Percentiles rank a stretch among this genome's conserved stretches.
Evolutionary conservation across 2,113 vertebrate species (phyloP).

Genomic region (Bostrychus sinensis): DNA sequence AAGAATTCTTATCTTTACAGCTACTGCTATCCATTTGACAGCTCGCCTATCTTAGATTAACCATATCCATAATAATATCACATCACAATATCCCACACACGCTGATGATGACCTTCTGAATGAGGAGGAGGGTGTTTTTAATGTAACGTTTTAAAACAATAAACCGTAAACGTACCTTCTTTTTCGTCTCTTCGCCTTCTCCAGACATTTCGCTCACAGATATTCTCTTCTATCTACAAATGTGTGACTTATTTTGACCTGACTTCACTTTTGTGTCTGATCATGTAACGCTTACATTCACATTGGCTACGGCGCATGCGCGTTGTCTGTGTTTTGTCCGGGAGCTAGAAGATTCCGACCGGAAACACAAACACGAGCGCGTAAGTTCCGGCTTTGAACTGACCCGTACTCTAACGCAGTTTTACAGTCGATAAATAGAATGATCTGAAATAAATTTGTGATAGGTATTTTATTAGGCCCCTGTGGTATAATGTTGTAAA

Average conservation of each 20-base stretch:
- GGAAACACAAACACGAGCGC: not conserved
- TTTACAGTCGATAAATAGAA: no score
- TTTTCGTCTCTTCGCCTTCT: conserved; percentile 17
- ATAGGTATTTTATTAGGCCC: no score
- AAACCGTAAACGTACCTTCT: conserved; percentile 29
- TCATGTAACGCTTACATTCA: not conserved
- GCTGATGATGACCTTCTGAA: conserved; percentile 47
- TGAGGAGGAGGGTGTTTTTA: no score
- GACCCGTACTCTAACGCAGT: no score
- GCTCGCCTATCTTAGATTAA: not conserved
- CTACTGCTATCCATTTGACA: no score
- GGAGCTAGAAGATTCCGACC: conserved; percentile 5
- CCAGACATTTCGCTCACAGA: conserved; percentile 54
- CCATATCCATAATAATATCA: not conserved
- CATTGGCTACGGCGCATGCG: conserved; percentile 27
- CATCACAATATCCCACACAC: not conserved
- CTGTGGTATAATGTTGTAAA: no score
- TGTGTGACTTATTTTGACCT: accelerated
- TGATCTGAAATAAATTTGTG: no score
- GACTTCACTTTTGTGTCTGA: accelerated
- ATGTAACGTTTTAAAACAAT: no score
- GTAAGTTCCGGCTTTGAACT: not conserved
- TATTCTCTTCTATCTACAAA: no score
- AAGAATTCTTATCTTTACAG: no score
- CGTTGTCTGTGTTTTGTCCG: not conserved